Evolutionary conservation across 2,797 vertebrate species (phyloP), one percentile per base, ranked within the genome.

Genomic region (Myotis myotis): DNA sequence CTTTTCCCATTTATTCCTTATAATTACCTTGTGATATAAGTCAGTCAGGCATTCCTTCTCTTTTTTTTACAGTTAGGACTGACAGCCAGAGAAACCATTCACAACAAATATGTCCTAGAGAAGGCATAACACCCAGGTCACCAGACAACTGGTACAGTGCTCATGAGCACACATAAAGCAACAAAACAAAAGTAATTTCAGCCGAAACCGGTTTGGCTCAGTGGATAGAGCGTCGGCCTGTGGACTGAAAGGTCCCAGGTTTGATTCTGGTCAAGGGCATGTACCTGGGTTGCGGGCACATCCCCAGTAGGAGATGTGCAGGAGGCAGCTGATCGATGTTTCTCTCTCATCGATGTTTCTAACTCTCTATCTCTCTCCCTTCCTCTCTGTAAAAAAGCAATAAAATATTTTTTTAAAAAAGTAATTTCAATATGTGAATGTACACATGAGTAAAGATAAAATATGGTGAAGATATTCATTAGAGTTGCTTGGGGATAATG

Each of bases 31-130:
- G 7, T 93, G 41, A 91, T 36, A 3, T 80, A 71, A 66, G 25
- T 23, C 88, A 53, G 6, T 57, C n/a, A 76, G 20, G 8, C 7
- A 78, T 74, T 64, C 8, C n/a, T 57, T 76, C 30, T n/a, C 12
- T 41, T 71, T 93, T 93, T 93, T 89, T 62, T 70, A 92, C 16
- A 90, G 11, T 74, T 70, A 36, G 10, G 11, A 95, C 68, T 84
- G 16, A 92, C 8, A 93, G 13, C 22, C 20, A 71, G 9, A 81
- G 20, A 11, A 72, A 88, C 3, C n/a, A 41, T 22, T 87, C 78
- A 84, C 22, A 41, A 49, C 11, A 96, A 92, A 64, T 9, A 38
- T 60, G n/a, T 19, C 13, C 55, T 84, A 30, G 22, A 70, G 64
- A 85, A 79, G 49, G 9, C 8, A 5, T 16, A 51, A 79, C 51